Evolutionary conservation across 2,113 vertebrate genomes (phyloP), one percentile per base, ranked within the genome.

Genomic region (Apeltes quadracus): DNA sequence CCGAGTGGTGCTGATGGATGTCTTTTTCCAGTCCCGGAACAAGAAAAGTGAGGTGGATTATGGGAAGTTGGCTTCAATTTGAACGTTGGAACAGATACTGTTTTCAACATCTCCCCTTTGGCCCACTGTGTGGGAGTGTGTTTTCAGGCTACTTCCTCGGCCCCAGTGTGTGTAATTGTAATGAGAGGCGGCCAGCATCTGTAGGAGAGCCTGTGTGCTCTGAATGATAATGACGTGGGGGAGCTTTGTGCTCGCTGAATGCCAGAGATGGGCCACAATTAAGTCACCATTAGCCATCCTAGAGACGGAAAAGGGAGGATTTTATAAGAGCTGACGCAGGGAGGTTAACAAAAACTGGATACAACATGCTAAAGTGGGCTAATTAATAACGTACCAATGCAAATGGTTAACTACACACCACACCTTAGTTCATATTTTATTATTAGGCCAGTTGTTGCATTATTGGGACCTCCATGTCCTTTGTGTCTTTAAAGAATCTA

Each of bases 181-280:
- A 77, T 39, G 54, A 12, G 51, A 82, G 55, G 58, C 68, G 61
- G 78, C 16, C 71, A 36, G 59, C 69, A 43, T 69, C 53, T 55
- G 57, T 38, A 50, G 48, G 46, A 43, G 18, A 80, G 69, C 57
- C 39, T 44, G 44, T 73, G 78, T 75, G 78, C 65, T 79, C 44
- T 67, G 79, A 87, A 78, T 75, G 85, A 63, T 69, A 79, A 81
- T 75, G 68, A 75, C 59, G 61, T 36, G 66, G 69, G 57, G 23
- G 29, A 57, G 74, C 58, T 22, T 69, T 61, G 75, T 61, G 63
- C 59, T 58, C 54, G 51, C 78, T 81, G 72, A 78, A 85, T 78
- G 67, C 72, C 77, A 57, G 58, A 61, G 76, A 75, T 85, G 85
- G 84, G 81, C 66, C 72, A 69, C 59, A 69, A 76, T 75, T 69